A percentile compares a stretch with the other conserved stretches of the same genome.
Evolutionary conservation across 1,140 invertebrate species (phyloP).

Genomic region (Bombyx mori): ASM3026992v2 NC_085125.1:8065501-8066000

Average conservation of each 20-base stretch:
- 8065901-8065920: constrained; percentile 27
- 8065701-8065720: constrained; percentile 43
- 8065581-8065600: constrained; percentile 45
- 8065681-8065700: constrained; percentile 31
- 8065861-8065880: constrained; percentile 27
- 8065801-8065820: constrained; percentile 32
- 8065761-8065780: constrained; percentile 31
- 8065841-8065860: constrained; percentile 15
- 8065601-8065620: constrained; percentile 36
- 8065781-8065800: constrained; percentile 33
- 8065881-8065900: constrained; percentile 24
- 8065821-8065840: constrained; percentile 28
- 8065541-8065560: constrained; percentile 59
- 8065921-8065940: constrained; percentile 44
- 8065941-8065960: constrained; percentile 34
- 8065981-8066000: constrained; percentile 8
- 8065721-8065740: constrained; percentile 34
- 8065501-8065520: constrained; percentile 47
- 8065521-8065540: constrained; percentile 48
- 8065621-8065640: constrained; percentile 28
- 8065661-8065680: constrained; percentile 29
- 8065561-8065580: constrained; percentile 33
- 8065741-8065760: constrained; percentile 17
- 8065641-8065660: constrained; percentile 25
- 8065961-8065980: constrained; percentile 31